Percentiles rank a stretch among this genome's conserved stretches.
Evolutionary conservation across 2,113 vertebrate genomes (phyloP).

Genomic region (Protomyctophum bolini): DNA sequence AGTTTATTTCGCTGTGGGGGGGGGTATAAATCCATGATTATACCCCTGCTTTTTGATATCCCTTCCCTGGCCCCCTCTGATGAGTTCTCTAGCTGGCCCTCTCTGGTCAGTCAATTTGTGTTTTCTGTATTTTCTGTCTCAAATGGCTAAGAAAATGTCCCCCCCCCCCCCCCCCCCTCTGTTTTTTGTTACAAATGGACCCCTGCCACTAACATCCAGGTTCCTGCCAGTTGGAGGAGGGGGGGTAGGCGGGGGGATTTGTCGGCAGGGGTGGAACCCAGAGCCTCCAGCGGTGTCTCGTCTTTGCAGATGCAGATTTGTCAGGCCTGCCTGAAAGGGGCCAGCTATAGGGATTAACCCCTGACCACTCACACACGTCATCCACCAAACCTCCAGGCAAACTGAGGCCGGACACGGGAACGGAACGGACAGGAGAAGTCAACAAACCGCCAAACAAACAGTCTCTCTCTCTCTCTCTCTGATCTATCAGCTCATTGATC

Average conservation of each 20-base stretch:
- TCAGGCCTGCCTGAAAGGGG: constrained; percentile 32
- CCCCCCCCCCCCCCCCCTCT: too few species aligned
- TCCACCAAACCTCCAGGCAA: too few species aligned
- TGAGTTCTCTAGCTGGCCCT: too few species aligned
- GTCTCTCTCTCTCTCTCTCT: constrained; percentile 4
- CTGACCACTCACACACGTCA: neutral
- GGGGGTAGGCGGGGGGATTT: neutral
- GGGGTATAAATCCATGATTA: too few species aligned
- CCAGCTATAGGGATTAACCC: constrained; percentile 17
- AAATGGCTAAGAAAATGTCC: too few species aligned
- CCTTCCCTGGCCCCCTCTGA: too few species aligned
- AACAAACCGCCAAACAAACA: constrained; percentile 12
- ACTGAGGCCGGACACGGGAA: constrained; percentile 13
- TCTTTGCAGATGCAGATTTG: constrained; percentile 63
- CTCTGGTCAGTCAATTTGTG: too few species aligned
- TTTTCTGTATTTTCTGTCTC: too few species aligned
- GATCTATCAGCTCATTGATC: neutral
- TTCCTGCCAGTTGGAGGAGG: neutral
- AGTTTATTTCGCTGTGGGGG: neutral
- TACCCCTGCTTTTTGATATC: too few species aligned
- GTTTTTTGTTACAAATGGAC: too few species aligned
- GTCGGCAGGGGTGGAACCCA: constrained; percentile 31
- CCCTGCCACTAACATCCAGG: neutral
- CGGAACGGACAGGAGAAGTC: neutral
- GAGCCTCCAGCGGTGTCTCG: constrained; percentile 45